Percentiles rank a stretch among this genome's conserved stretches.
Evolutionary conservation across 2,888 invertebrate genomes (phyloP).

Genomic region (Melolontha melolontha): DNA sequence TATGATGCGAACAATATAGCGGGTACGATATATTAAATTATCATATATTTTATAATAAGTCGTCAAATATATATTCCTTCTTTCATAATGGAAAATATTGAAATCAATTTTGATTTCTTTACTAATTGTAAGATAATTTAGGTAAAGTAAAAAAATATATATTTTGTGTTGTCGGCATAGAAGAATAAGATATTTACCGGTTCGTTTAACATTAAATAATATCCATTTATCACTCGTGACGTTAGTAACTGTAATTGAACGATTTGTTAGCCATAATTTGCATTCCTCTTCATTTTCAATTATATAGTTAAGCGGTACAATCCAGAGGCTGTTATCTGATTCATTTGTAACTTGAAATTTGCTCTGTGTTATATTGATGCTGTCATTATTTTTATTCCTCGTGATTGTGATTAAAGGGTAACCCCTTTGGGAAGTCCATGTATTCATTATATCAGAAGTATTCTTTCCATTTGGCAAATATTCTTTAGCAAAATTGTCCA

Average conservation of each 20-base stretch:
- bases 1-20: too few species aligned
- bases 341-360: constrained; percentile 57
- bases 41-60: too few species aligned
- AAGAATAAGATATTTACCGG: constrained; percentile 63
- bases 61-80: too few species aligned
- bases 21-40: too few species aligned
- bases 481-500: constrained; percentile 16
- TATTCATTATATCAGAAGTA: constrained; percentile 74
- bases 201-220: constrained; percentile 73
- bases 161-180: background rate
- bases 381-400: constrained; percentile 67
- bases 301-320: constrained; percentile 71
- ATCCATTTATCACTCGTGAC: constrained; percentile 65
- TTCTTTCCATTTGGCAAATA: constrained; percentile 62
- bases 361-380: constrained; percentile 68
- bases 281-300: constrained; percentile 51
- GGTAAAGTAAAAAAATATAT: background rate
- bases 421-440: constrained; percentile 80
- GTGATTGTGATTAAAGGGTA: constrained; percentile 74
- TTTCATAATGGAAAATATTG: too few species aligned
- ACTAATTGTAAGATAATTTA: too few species aligned
- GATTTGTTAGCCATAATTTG: constrained; percentile 56
- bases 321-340: constrained; percentile 65
- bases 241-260: constrained; percentile 31
- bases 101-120: too few species aligned